These are phyloP conservation scores for Pollenia griseotomentosa DNA, from an alignment of 2,888 invertebrate genomes.

Conservation along the genomic window DNA sequence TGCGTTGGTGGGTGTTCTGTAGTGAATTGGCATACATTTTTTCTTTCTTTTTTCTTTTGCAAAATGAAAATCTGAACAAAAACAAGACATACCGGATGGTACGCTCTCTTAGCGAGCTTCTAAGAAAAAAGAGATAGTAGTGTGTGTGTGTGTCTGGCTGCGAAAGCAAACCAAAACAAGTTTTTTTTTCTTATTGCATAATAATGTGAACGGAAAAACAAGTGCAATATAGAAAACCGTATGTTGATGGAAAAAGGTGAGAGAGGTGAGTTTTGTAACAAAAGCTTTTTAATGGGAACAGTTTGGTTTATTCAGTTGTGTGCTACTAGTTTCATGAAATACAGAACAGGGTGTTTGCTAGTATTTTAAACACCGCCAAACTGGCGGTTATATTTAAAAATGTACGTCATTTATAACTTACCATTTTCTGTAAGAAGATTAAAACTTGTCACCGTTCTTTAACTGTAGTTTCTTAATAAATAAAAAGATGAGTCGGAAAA, in stretches of 20 bases:
- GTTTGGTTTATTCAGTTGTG: neutral
- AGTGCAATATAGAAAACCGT: constrained; percentile 20
- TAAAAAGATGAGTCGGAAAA: too few species aligned
- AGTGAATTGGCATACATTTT: constrained; percentile 51
- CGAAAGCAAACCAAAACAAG: constrained; percentile 32
- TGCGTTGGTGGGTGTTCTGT: constrained; percentile 56
- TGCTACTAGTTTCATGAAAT: neutral
- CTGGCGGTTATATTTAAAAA: neutral
- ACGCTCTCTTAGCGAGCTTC: constrained; percentile 1
- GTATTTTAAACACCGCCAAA: neutral
- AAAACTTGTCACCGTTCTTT: too few species aligned
- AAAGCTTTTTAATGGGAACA: constrained; percentile 11
- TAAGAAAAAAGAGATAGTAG: neutral
- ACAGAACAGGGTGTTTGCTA: constrained; percentile 15
- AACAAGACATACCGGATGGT: neutral
- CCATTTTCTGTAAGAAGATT: too few species aligned
- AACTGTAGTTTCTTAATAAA: too few species aligned
- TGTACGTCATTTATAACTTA: too few species aligned
- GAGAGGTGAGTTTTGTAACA: neutral
- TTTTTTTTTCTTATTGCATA: constrained; percentile 50
- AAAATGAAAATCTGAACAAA: neutral
- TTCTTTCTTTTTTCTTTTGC: neutral
- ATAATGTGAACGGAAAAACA: constrained; percentile 51
- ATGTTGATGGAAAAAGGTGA: neutral
- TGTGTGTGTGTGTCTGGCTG: neutral